phyloP scores from a whole-genome alignment of 2,113 vertebrate genomes.

The Scytalopus superciliaris region DNA sequence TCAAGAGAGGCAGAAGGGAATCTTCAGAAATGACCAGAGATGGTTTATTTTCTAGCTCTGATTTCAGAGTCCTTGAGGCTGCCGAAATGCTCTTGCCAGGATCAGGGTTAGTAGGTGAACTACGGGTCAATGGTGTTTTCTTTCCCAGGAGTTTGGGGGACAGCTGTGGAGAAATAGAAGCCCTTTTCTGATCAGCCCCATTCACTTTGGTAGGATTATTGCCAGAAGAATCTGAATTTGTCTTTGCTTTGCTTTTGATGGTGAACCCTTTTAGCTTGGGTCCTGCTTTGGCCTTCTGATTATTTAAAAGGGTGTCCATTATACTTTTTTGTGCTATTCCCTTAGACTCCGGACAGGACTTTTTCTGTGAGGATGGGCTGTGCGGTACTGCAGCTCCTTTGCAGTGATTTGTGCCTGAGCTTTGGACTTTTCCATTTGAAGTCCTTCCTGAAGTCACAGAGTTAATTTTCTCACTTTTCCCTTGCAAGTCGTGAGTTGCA shows the following conservation, averaged over 20 bases:
- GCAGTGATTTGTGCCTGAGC: slow-evolving; percentile 33
- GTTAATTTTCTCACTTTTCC: slow-evolving; percentile 59
- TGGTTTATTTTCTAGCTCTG: slow-evolving; percentile 39
- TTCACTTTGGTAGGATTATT: slow-evolving; percentile 26
- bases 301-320: slow-evolving; percentile 66
- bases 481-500: not conserved
- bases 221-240: slow-evolving; percentile 47
- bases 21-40: not conserved
- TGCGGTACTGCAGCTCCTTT: slow-evolving; percentile 46
- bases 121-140: slow-evolving; percentile 23
- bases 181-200: slow-evolving; percentile 68
- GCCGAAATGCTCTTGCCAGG: not conserved
- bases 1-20: not conserved
- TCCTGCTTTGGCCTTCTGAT: slow-evolving; percentile 67
- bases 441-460: slow-evolving; percentile 30
- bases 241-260: slow-evolving; percentile 78
- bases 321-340: slow-evolving; percentile 61
- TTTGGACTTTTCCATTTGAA: slow-evolving; percentile 62
- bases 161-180: slow-evolving; percentile 61
- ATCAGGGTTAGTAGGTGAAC: slow-evolving; percentile 54
- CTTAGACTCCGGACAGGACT: slow-evolving; percentile 62
- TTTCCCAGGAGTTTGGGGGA: slow-evolving; percentile 69
- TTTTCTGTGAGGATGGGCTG: slow-evolving; percentile 52
- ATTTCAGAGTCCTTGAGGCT: slow-evolving; percentile 16
- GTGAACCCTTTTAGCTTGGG: slow-evolving; percentile 80